Base-by-base conservation (phyloP, 2,113 vertebrate genomes). In the Clarias macrocephalus region DNA sequence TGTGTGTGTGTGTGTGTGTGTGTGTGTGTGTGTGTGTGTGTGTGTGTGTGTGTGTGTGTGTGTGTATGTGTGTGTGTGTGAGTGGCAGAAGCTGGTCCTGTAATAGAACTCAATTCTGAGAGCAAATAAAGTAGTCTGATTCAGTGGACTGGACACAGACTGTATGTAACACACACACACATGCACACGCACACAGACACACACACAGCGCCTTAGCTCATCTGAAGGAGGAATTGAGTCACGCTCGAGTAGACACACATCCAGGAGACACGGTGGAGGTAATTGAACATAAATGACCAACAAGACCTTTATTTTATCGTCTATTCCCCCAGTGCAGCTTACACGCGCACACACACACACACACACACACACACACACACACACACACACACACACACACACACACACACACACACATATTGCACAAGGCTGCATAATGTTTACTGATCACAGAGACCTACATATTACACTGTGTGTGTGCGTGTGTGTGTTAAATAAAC, bases 71-170 rank as follows among this genome's bases (percentile, higher is more conserved):
- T 88, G 77, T 86, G 89, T 91, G 89, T 86, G 84, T 90, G 92
- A 94, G 89, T 92, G 91, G 93, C 89, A 60, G 86, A 89, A 93
- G 92, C 91, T 91, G 93, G 93, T 92, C 90, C 91, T 87, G 79
- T 94, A 94, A 92, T 93, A 93, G 90, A 95, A 92, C 87, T 93
- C 92, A 92, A 94, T 94, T 95, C 92, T 95, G 94, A 95, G 90
- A 88, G 87, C 91, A 95, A 95, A 95, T 96, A 95, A 95, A 95
- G 90, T 92, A 91, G 89, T 94, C 95, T 95, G 93, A 94, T 94
- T 91, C 92, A 92, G 93, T 94, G 93, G 93, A 94, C 94, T 94
- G 91, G 93, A 94, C 93, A 92, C 91, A 90, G 91, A 90, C 93
- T 92, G 72, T 90, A 90, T 90, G 88, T 87, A 87, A 91, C 85